Base-by-base conservation (phyloP, 2,888 invertebrate species). In the Nephrocerus scutellatus region DNA sequence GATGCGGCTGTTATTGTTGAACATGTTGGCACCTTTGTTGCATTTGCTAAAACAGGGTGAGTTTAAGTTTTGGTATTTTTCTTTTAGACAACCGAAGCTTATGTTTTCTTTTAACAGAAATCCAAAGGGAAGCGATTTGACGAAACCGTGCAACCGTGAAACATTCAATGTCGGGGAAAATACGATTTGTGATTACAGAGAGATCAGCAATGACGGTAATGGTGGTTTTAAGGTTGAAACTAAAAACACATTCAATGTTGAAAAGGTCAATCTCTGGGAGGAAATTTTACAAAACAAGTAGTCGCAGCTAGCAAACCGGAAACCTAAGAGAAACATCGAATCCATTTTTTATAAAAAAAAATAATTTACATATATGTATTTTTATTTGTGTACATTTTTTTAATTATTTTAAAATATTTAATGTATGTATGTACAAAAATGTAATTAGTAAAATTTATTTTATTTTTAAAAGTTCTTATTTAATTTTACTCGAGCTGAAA, bases 21-120 rank as follows among this genome's bases (percentile, higher is more conserved):
- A 0, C 56, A 72, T 51, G 60, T 73, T 2, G 56, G 56, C 2
- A 54, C 72, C 25, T 72, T 72, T 57, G 68, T 72, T 1, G 61
- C 70, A 30, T 75, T 75, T 51, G 73, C 73, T 8, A 67, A 53
- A 36, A 58, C 59, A 30, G 70, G 72, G 74, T 74, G 59, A 56
- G 60, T 47, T 14, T 3, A 9, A 10, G 9, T 8, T 32, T 22
- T 16, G 19, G 24, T 23, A 31, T 9, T 8, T 1, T 9, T 13
- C 30, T 25, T 7, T 10, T 18, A 5, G 2, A n/a, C 10, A 9
- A 36, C 12, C 5, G 14, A 26, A 15, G 21, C 12, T 5, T 8
- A 2, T 5, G 22, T 20, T 23, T 16, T 4, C 20, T 40, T 39
- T 1, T n/a, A n/a, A n/a, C 20, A 65, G 65, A 4, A 52, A 52